Conservation (phyloP, 1,140 invertebrate species). For the Asbolus verrucosus region DNA sequence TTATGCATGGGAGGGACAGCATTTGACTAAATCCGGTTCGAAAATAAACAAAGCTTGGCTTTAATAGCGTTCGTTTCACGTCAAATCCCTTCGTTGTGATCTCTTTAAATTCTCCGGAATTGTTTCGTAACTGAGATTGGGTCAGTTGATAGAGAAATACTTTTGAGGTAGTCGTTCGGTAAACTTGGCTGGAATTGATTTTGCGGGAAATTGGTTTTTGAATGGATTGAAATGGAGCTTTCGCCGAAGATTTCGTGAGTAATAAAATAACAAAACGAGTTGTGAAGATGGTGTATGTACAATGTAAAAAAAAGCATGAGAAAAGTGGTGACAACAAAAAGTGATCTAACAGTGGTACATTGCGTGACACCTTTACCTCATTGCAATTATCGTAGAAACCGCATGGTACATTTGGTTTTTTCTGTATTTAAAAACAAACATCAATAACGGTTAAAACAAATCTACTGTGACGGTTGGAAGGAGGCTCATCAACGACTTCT, state of each 20-base stretch:
- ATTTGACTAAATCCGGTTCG: constrained; percentile 23
- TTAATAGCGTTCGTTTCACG: constrained; percentile 22
- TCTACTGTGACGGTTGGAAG: constrained; percentile 12
- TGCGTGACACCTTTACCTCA: constrained; percentile 78
- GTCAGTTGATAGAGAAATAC: constrained; percentile 30
- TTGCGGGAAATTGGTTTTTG: constrained; percentile 15
- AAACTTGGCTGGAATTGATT: constrained; percentile 18
- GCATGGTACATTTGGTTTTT: constrained; percentile 93
- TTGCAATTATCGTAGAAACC: constrained; percentile 89
- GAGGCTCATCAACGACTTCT: constrained; percentile 14
- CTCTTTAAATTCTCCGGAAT: constrained; percentile 34
- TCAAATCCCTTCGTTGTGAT: constrained; percentile 25
- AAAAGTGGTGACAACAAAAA: constrained; percentile 52
- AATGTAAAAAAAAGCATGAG: constrained; percentile 12
- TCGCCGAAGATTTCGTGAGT: constrained; percentile 1
- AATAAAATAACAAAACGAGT: not conserved
- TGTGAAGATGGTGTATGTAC: constrained; percentile 8
- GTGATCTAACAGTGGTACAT: constrained; percentile 48
- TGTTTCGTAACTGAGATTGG: constrained; percentile 25
- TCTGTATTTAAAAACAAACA: constrained; percentile 71
- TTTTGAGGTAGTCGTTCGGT: constrained; percentile 21
- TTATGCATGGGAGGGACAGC: not conserved
- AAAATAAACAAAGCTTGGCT: constrained; percentile 36
- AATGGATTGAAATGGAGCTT: too few relatives aligned
- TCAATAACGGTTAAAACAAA: constrained; percentile 51